Evolutionary conservation across 2,888 invertebrate species (phyloP), one percentile per base, ranked within the genome.

Genomic region (Melinaea marsaeus): DNA sequence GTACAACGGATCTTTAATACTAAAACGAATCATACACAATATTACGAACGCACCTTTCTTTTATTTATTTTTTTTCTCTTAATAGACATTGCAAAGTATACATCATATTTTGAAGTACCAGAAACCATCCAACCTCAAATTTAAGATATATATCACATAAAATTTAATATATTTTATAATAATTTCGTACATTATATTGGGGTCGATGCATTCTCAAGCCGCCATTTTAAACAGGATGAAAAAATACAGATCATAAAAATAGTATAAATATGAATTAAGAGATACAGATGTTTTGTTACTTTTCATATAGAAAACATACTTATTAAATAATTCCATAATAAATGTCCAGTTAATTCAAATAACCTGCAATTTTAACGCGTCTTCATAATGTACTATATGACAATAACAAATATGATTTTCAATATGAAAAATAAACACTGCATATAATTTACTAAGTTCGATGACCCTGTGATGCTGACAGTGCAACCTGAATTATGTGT

Each of bases 131-230:
- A 81, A 81, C 77, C 79, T 82, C 81, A 83, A 85, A 80, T 79
- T 81, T 70, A 65, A 61, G 73, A 77, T 80, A 79, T 73, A 84
- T 87, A 88, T 88, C 87, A 88, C 88, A 87, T 83, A 80, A 79
- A 80, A 75, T 76, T 81, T 82, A 79, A 79, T 79, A 79, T 73
- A 75, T 4, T 37, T 37, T 7, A 37, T 58, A 71, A 72, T 76
- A 76, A 78, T 77, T 72, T 71, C 77, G 69, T 69, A 75, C 37
- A 55, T 72, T 71, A 69, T 65, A 66, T 71, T 81, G 83, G 81
- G 83, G 82, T 79, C 82, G 76, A 72, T 75, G 83, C 80, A 72
- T 72, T 61, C 45, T 55, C 7, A 75, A 77, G 75, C 79, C 80
- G 79, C 79, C 64, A 71, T 71, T 73, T 51, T 61, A 69, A 71